phyloP scores from a whole-genome alignment of 2,113 vertebrate species.

The Microcebus murinus region DNA sequence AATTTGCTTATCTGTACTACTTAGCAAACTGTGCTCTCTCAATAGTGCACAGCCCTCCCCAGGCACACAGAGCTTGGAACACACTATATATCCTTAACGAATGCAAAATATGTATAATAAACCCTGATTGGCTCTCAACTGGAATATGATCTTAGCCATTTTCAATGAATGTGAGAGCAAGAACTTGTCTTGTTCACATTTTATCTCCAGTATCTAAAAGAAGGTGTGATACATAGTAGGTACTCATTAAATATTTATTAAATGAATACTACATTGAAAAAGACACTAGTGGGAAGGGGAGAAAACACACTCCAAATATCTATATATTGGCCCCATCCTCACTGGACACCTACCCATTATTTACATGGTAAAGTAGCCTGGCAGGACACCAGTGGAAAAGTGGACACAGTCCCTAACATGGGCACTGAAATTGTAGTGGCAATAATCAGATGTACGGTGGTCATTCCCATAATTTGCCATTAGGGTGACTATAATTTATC shows the following conservation, averaged over 20 bases:
- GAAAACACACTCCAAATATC: not conserved
- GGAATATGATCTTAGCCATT: not conserved
- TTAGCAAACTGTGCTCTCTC: not conserved
- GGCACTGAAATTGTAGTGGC: not conserved
- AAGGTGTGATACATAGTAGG: not conserved
- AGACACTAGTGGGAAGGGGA: not conserved
- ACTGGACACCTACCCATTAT: too few relatives aligned
- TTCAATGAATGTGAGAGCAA: not conserved
- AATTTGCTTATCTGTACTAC: not conserved
- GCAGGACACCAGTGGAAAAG: not conserved
- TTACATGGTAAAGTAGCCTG: not conserved
- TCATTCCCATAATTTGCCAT: too few relatives aligned
- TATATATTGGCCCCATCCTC: not conserved
- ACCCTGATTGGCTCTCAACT: not conserved
- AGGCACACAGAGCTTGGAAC: too few relatives aligned
- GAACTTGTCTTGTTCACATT: not conserved
- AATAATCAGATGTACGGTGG: not conserved
- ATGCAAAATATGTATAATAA: not conserved
- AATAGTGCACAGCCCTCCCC: too few relatives aligned
- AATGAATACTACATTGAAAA: not conserved
- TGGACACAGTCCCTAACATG: not conserved
- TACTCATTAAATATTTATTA: not conserved
- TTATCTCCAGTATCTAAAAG: not conserved
- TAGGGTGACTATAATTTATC: not conserved
- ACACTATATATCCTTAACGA: not conserved